Evolutionary conservation across 2,113 vertebrate species (phyloP), one percentile per base, ranked within the genome.

Genomic region (Erythrocercus mccallii): DNA sequence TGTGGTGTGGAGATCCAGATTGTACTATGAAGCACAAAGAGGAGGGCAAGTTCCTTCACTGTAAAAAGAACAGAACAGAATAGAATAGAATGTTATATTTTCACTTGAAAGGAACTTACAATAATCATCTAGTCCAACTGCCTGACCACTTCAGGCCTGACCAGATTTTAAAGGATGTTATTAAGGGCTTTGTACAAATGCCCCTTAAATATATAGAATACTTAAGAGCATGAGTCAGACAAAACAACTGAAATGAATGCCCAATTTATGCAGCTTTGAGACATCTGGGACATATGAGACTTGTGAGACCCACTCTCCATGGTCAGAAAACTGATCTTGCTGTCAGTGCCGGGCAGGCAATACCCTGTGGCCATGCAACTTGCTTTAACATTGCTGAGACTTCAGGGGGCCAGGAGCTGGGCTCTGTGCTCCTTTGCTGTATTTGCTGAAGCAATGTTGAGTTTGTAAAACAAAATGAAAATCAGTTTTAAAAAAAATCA

Each of bases 301-400:
- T 54, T 54, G 42, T 38, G 42, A 69, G 30, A 81, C 15, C 40
- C n/a, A 54, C 22, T 38, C 25, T 60, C 30, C 30, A 30, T 13
- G 17, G 19, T 69, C 31, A 80, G 53, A 87, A 91, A 79, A 64
- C 33, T 2, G 58, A 73, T 78, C 35, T 81, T 81, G 42, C 73
- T 25, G 42, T 50, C 31, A 45, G 27, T 70, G 56, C 31, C 21
- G 12, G 61, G 48, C 18, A 68, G 23, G 15, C 17, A 24, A 79
- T 1, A 7, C 11, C 37, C 68, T 15, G 0, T 37, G 10, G 38
- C 56, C 47, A 51, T 0, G 2, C 33, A 84, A 42, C 24, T 71
- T 47, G 10, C 58, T 89, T 56, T 71, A 57, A 71, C 51, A 27
- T 35, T 81, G 37, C 35, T 60, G 64, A 84, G 60, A 42, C 14